phyloP scores from a whole-genome alignment of 1,140 invertebrate genomes.

The Platyscapa corneri region DNA sequence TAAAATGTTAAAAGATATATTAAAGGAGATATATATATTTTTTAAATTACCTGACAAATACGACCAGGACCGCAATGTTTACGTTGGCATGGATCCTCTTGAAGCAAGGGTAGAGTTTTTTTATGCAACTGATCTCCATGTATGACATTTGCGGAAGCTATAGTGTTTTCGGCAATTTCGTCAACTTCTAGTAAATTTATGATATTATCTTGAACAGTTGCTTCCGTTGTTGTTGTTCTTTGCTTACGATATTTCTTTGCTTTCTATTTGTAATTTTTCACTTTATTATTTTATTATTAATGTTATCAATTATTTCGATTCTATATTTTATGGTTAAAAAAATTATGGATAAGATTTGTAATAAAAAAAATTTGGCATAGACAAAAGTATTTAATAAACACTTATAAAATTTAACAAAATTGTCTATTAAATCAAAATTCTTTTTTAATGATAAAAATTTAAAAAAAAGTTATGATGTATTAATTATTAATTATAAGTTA shows the following conservation, averaged over 20 bases:
- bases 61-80: slow-evolving; percentile 93
- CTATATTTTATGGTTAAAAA: no score
- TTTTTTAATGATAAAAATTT: no score
- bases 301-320: no score
- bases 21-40: no score
- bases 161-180: slow-evolving; percentile 57
- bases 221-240: slow-evolving; percentile 63
- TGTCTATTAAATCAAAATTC: no score
- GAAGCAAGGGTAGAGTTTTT: slow-evolving; percentile 50
- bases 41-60: slow-evolving; percentile 81
- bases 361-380: no score
- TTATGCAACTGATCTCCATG: slow-evolving; percentile 54
- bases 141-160: slow-evolving; percentile 55
- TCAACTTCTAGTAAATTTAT: slow-evolving; percentile 69
- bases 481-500: no score
- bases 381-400: no score
- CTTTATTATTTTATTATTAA: not conserved
- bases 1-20: no score
- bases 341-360: no score
- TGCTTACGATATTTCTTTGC: slow-evolving; percentile 60
- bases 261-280: not conserved
- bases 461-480: no score
- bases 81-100: slow-evolving; percentile 84
- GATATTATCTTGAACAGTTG: slow-evolving; percentile 64
- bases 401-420: no score